A percentile compares a stretch with the other conserved stretches of the same genome.
These are phyloP conservation scores for Petrolisthes cinctipes DNA, from an alignment of 2,888 invertebrate genomes.

Conservation along the genomic window DNA sequence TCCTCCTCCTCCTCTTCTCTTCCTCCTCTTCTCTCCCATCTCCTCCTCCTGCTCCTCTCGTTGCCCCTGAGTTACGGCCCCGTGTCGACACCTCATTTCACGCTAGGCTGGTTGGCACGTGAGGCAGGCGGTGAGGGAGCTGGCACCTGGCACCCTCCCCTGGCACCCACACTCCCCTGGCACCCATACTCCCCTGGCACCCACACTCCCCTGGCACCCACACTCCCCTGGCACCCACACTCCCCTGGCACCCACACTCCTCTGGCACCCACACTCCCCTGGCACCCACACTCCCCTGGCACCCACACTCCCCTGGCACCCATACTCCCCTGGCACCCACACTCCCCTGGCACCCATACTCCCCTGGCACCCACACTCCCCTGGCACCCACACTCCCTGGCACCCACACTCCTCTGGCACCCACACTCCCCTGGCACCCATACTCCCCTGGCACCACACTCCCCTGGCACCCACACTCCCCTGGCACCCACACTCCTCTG, in stretches of 20 bases:
- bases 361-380: not conserved
- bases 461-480: slow-evolving; percentile 43
- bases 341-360: no score
- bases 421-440: not conserved
- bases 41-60: slow-evolving; percentile 10
- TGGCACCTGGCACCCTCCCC: slow-evolving; percentile 43
- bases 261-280: not conserved
- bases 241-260: no score
- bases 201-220: not conserved
- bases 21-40: not conserved
- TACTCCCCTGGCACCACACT: not conserved
- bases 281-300: not conserved
- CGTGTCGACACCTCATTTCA: slow-evolving; percentile 60
- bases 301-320: not conserved
- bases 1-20: not conserved
- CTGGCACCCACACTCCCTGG: not conserved
- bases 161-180: not conserved
- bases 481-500: no score
- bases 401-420: not conserved
- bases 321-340: not conserved
- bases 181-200: not conserved
- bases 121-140: slow-evolving; percentile 21
- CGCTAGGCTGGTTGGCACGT: slow-evolving; percentile 48
- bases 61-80: slow-evolving; percentile 35
- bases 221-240: not conserved